These are phyloP conservation scores for Rhynchotus rufescens DNA, from an alignment of 2,797 vertebrate genomes.

Conservation along the genomic window DNA sequence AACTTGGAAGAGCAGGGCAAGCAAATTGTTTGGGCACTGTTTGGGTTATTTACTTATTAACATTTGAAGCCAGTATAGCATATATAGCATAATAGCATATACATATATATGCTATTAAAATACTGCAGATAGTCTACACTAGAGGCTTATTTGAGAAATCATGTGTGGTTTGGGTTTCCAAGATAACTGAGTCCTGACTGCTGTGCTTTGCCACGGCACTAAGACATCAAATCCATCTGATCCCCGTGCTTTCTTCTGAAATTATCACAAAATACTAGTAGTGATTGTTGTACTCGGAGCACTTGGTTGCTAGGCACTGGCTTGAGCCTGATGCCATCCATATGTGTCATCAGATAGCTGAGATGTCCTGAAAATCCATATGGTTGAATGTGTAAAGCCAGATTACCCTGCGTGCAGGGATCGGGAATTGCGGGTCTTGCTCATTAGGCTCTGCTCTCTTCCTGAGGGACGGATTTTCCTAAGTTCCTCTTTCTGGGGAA, in stretches of 20 bases:
- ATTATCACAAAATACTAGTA: background rate
- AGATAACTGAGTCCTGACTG: background rate
- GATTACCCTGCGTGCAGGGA: background rate
- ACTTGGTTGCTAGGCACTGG: slow-evolving; percentile 44
- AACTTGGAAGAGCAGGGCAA: background rate
- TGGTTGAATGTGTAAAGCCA: background rate
- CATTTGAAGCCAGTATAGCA: background rate
- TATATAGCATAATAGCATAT: too few relatives aligned
- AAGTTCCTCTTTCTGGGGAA: background rate
- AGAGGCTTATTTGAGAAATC: background rate
- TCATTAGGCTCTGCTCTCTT: background rate
- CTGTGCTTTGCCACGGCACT: background rate
- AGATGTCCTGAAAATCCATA: background rate
- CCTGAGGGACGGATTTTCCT: background rate
- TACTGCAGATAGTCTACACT: background rate
- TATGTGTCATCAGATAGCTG: background rate
- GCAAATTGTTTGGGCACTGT: background rate
- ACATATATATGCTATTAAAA: background rate
- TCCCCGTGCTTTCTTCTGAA: slow-evolving; percentile 17
- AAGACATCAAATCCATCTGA: background rate
- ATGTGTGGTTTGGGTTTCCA: background rate
- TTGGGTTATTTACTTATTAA: background rate
- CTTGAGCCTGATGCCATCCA: background rate
- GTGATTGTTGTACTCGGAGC: background rate
- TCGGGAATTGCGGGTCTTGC: background rate